Base-by-base conservation (phyloP, 1,140 invertebrate genomes). In the Mizuhopecten yessoensis region DNA sequence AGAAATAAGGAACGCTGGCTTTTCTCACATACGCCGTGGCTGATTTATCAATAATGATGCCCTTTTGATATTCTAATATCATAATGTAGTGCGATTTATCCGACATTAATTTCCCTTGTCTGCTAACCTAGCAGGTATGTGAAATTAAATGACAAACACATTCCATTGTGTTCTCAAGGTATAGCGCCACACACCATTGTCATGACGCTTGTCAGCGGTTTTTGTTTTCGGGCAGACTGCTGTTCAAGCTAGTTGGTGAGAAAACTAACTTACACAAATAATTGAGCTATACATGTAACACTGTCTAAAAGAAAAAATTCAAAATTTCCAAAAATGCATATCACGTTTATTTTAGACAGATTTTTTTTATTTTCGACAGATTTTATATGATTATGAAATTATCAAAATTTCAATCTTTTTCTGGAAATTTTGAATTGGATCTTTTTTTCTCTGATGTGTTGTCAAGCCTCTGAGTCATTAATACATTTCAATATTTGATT, bases 31-130 rank as follows among this genome's bases (percentile, higher is more conserved):
- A 34, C 34, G 20, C 5, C 57, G 23, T 75, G 57, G 57, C 3
- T 75, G 57, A 75, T 75, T 75, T 75, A 75, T 75, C 57, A 75
- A 75, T 75, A 29, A 75, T 75, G n/a, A 75, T 17, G 57, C 57
- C 29, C 57, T 75, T 75, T 75, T 75, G 57, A 75, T 75, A 75
- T 75, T 75, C 23, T 75, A 75, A 75, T 75, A 75, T 75, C 57
- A 75, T 75, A 75, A 75, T 75, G 57, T n/a, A 75, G 5, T 75
- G 11, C 57, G 57, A 75, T 75, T 75, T 75, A 75, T 75, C 57
- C 57, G n/a, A 75, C 57, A n/a, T 75, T 75, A 75, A 75, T 75
- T 75, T 75, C 57, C 57, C 57, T 75, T 75, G 57, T 75, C 57
- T n/a, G n/a, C 29, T 75, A 75, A 75, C 57, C 57, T 75, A 29